Evolutionary conservation across 2,797 vertebrate genomes (phyloP).

Genomic region (Anabas testudineus): DNA sequence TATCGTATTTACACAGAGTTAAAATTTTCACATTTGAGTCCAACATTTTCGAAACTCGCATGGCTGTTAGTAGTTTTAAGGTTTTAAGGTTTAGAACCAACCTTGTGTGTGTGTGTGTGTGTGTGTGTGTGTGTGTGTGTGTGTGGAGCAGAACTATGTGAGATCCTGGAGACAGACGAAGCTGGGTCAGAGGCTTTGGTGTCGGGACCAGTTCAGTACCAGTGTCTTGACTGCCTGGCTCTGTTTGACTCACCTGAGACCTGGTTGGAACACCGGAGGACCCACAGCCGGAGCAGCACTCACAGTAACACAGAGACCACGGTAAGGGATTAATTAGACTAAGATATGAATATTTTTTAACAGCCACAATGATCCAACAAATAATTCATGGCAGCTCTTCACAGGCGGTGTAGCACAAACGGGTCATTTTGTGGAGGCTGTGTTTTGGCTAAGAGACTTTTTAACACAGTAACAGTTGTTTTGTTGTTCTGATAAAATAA

Average conservation of each 20-base stretch:
- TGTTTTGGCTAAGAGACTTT: not conserved
- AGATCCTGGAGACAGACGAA: slow-evolving; percentile 78
- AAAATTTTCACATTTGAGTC: not conserved
- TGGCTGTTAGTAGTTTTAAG: not conserved
- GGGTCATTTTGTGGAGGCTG: slow-evolving; percentile 1
- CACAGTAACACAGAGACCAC: slow-evolving; percentile 78
- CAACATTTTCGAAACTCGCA: not conserved
- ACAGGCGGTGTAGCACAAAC: not conserved
- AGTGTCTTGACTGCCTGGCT: slow-evolving; percentile 92
- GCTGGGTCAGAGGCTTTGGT: slow-evolving; percentile 41
- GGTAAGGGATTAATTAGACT: slow-evolving; percentile 50
- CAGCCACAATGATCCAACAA: not conserved
- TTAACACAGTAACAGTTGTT: not conserved
- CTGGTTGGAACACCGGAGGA: slow-evolving; percentile 91
- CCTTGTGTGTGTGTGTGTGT: not conserved
- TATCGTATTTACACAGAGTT: not conserved
- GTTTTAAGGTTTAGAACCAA: not conserved
- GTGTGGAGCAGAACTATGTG: slow-evolving; percentile 75
- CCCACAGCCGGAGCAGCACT: slow-evolving; percentile 86
- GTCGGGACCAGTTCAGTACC: slow-evolving; percentile 88
- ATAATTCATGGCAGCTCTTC: not conserved
- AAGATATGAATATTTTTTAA: not conserved
- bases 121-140: not conserved
- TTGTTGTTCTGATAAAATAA: not conserved
- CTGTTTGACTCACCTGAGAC: slow-evolving; percentile 90